Conservation (phyloP, 2,888 invertebrate genomes). For the Cyrtodaria siliqua region DNA sequence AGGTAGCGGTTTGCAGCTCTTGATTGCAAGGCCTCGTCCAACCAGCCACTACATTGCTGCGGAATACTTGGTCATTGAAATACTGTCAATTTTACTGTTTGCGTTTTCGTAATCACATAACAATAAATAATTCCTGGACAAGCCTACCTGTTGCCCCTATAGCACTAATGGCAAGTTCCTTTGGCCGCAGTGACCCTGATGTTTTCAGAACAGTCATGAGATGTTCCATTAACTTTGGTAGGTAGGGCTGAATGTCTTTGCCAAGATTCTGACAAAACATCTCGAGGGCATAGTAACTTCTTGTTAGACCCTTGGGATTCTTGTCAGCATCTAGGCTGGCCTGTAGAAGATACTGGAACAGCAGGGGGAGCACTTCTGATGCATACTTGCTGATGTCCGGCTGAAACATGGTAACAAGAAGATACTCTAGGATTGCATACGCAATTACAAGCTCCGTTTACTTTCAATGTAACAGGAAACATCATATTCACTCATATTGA, state of each 20-base stretch:
- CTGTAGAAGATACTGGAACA: conserved; percentile 89
- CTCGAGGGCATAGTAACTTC: conserved; percentile 93
- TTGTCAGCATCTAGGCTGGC: conserved; percentile 77
- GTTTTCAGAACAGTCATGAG: conserved; percentile 87
- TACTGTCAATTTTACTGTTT: no score
- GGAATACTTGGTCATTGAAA: no score
- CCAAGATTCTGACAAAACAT: conserved; percentile 92
- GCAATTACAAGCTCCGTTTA: no score
- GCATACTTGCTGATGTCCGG: conserved; percentile 92
- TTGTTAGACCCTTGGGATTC: conserved; percentile 89
- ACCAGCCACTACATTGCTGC: no score
- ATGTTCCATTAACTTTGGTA: conserved; percentile 91
- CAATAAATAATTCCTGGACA: no score
- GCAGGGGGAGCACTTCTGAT: conserved; percentile 90
- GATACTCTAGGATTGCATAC: no score
- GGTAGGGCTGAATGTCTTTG: conserved; percentile 90
- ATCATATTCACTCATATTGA: no score
- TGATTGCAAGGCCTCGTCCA: no score
- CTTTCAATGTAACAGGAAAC: no score
- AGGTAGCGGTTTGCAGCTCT: no score
- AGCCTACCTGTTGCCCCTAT: conserved; percentile 88
- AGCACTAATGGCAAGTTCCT: conserved; percentile 90
- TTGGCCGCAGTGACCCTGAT: conserved; percentile 87
- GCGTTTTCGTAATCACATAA: no score
- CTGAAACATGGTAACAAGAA: conserved; percentile 84